Evolutionary conservation across 2,113 vertebrate species (phyloP).

Genomic region (Hydrolagus affinis): DNA sequence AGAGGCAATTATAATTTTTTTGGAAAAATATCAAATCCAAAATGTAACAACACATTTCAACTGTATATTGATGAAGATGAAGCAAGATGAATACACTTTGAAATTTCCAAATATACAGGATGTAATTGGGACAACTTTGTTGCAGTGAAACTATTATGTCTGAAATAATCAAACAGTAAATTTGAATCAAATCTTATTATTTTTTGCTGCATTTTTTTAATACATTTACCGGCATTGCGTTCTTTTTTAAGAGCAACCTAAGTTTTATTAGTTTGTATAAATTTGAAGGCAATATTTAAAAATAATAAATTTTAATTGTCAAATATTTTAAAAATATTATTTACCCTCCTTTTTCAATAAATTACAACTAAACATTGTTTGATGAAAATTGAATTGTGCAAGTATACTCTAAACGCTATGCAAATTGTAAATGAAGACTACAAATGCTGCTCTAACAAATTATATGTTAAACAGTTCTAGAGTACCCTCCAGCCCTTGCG

Average conservation of each 20-base stretch:
- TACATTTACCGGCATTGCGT: background rate
- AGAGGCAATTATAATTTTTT: background rate
- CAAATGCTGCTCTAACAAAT: background rate
- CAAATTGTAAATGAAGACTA: background rate
- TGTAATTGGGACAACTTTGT: background rate
- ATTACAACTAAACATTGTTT: background rate
- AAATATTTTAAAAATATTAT: background rate
- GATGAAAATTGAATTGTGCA: background rate
- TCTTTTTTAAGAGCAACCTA: background rate
- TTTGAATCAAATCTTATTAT: background rate
- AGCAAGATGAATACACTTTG: background rate
- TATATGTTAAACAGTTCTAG: background rate
- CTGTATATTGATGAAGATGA: too few relatives aligned
- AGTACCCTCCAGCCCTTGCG: background rate
- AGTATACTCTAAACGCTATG: background rate
- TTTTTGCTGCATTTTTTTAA: background rate
- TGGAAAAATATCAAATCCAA: background rate
- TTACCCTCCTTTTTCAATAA: background rate
- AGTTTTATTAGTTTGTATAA: conserved; percentile 28
- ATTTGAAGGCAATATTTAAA: conserved; percentile 3
- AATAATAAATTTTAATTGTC: background rate
- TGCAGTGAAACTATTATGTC: background rate
- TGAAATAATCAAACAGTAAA: background rate
- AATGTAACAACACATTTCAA: background rate
- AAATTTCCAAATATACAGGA: background rate